phyloP scores from a whole-genome alignment of 2,113 vertebrate species.

The Serinus canaria region DNA sequence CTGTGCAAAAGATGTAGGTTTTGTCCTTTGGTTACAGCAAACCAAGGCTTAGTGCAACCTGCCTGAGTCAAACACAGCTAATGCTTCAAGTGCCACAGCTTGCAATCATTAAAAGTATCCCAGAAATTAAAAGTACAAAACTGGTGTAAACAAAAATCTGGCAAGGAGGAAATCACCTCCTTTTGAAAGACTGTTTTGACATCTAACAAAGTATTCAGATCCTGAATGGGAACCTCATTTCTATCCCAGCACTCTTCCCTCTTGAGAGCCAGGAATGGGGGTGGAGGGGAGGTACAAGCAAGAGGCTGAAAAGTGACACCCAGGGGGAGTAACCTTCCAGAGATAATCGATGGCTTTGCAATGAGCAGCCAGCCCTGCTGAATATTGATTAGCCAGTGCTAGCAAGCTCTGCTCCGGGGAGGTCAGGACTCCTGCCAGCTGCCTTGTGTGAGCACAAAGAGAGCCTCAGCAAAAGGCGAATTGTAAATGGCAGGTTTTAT shows the following conservation, averaged over 20 bases:
- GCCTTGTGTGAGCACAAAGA: constrained; percentile 58
- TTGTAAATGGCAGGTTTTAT: constrained; percentile 45
- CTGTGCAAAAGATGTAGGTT: background rate
- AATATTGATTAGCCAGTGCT: constrained; percentile 63
- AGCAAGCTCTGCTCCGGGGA: background rate
- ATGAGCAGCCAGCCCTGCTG: constrained; percentile 8
- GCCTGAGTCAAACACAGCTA: background rate
- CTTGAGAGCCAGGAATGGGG: background rate
- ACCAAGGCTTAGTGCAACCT: background rate
- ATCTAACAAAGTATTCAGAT: background rate
- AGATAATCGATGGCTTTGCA: constrained; percentile 46
- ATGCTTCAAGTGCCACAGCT: background rate
- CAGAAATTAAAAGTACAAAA: background rate
- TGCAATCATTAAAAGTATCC: background rate
- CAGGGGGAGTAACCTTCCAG: background rate
- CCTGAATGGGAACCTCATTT: constrained; percentile 18
- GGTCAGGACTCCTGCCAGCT: constrained; percentile 36
- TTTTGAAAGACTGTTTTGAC: background rate
- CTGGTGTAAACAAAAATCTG: background rate
- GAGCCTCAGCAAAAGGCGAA: constrained; percentile 53
- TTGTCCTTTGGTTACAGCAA: background rate
- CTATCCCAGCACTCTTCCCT: background rate
- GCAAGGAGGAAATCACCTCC: background rate
- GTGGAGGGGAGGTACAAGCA: background rate
- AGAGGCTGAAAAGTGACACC: background rate